phyloP scores from a whole-genome alignment of 1,140 invertebrate species.

The Agraylea sexmaculata region DNA sequence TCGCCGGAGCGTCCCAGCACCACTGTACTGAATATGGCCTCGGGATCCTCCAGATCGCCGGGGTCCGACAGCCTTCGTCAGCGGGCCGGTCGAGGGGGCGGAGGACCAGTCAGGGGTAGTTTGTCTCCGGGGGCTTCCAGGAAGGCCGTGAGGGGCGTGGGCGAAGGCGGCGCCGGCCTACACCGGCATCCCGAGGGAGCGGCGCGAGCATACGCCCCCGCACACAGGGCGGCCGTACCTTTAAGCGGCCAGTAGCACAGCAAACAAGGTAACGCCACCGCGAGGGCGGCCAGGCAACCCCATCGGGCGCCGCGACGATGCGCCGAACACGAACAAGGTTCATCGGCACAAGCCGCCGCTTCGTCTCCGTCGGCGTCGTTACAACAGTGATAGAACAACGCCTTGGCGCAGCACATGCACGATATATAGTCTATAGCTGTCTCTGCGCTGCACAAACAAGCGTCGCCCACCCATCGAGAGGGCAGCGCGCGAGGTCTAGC shows the following conservation, averaged over 20 bases:
- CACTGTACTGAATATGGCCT: constrained; percentile 33
- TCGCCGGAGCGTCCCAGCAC: constrained; percentile 36
- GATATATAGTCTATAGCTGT: constrained; percentile 76
- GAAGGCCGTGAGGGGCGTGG: constrained; percentile 29
- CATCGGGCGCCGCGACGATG: constrained; percentile 55
- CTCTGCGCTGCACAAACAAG: constrained; percentile 76
- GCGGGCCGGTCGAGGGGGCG: constrained; percentile 29
- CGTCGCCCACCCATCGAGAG: constrained; percentile 76
- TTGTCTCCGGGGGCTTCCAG: constrained; percentile 29
- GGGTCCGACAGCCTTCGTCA: constrained; percentile 22
- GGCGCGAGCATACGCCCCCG: constrained; percentile 68
- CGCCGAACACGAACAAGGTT: constrained; percentile 75
- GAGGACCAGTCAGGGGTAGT: constrained; percentile 26
- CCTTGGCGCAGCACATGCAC: constrained; percentile 88
- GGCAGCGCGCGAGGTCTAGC: constrained; percentile 71
- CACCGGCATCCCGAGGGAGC: constrained; percentile 55
- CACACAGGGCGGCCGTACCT: constrained; percentile 64
- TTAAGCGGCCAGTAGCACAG: constrained; percentile 85
- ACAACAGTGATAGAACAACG: constrained; percentile 83
- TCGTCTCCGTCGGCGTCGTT: constrained; percentile 52
- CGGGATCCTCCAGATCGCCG: constrained; percentile 35
- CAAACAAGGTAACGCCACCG: constrained; percentile 74
- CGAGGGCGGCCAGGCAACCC: constrained; percentile 70
- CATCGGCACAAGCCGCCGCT: constrained; percentile 58
- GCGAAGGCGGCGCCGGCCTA: constrained; percentile 27